These are phyloP conservation scores for Eleutherodactylus coqui DNA, from an alignment of 2,797 vertebrate species.

Conservation along the genomic window DNA sequence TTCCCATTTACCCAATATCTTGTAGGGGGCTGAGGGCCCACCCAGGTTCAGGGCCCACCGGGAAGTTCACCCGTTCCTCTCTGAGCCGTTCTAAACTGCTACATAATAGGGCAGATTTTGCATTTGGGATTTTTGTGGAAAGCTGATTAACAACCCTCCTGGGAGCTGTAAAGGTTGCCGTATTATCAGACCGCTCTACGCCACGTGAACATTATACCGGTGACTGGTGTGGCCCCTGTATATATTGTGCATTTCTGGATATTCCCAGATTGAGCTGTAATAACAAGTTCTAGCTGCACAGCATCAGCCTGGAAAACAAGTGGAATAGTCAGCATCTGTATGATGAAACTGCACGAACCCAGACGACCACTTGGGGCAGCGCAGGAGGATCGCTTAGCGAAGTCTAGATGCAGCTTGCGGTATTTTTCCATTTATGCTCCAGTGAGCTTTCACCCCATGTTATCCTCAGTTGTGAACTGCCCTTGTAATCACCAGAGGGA, in stretches of 20 bases:
- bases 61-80: too few species aligned
- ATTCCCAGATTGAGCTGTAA: not conserved
- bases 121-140: not conserved
- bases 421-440: conserved; percentile 6
- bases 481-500: not conserved
- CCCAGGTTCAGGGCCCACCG: too few species aligned
- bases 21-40: too few species aligned
- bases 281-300: not conserved
- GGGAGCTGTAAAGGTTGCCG: not conserved
- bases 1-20: too few species aligned
- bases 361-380: not conserved
- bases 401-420: conserved; percentile 26
- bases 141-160: not conserved
- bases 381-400: not conserved
- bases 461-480: not conserved
- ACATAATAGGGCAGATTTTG: not conserved
- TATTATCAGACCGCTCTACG: not conserved
- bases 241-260: too few species aligned
- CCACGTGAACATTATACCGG: too few species aligned
- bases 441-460: conserved; percentile 22
- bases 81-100: not conserved
- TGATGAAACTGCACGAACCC: not conserved
- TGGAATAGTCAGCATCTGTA: not conserved
- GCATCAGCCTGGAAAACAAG: not conserved
- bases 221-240: too few species aligned